Conservation (phyloP, 2,888 invertebrate genomes). For the Drosophila flavopinicola region DNA sequence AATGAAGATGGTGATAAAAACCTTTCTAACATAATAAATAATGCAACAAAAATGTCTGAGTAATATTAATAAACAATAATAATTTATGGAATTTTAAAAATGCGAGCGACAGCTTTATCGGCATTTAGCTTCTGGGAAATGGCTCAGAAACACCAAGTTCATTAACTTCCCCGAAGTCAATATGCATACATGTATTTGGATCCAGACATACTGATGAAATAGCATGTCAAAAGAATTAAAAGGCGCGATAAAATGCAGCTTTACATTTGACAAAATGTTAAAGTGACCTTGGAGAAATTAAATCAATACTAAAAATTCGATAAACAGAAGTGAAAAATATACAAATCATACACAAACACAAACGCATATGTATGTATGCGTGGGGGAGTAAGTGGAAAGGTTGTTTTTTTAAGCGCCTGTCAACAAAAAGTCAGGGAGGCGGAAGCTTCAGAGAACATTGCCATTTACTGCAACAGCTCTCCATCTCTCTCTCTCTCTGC, state of each 20-base stretch:
- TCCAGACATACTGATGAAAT: no score
- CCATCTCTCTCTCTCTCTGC: background rate
- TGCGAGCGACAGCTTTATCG: no score
- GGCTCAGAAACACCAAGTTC: no score
- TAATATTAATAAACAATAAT: no score
- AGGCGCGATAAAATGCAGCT: background rate
- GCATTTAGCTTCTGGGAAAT: no score
- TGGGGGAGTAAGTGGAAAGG: conserved; percentile 5
- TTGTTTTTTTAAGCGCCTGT: conserved; percentile 2
- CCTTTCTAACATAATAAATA: no score
- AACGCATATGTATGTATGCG: background rate
- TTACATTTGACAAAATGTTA: background rate
- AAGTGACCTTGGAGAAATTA: conserved; percentile 16
- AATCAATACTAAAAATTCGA: conserved; percentile 22
- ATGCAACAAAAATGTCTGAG: no score
- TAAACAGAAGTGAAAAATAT: background rate
- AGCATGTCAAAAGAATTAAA: no score
- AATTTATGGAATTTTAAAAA: no score
- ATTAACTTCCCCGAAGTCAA: no score
- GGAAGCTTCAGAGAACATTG: background rate
- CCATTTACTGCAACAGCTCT: conserved; percentile 21
- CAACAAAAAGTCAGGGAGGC: background rate
- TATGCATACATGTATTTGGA: no score
- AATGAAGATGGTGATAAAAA: no score
- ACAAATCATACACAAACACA: background rate